phyloP scores from a whole-genome alignment of 2,113 vertebrate species.

The Ptilonorhynchus violaceus region DNA sequence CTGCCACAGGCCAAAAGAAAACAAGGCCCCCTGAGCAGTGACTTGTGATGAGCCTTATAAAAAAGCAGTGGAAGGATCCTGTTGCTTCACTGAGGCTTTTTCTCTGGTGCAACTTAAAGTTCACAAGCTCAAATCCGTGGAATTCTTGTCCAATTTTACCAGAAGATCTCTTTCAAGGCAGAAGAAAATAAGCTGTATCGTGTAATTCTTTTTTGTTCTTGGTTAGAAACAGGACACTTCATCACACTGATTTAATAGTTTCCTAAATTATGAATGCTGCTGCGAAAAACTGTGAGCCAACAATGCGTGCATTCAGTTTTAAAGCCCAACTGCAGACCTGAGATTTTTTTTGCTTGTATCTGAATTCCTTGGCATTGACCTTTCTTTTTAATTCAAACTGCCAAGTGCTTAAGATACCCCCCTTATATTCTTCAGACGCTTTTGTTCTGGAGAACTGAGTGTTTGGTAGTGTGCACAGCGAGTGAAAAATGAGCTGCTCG shows the following conservation, averaged over 20 bases:
- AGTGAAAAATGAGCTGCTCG: not conserved
- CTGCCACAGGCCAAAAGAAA: not conserved
- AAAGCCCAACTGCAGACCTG: not conserved
- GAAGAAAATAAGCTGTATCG: not conserved
- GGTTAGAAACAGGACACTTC: not conserved
- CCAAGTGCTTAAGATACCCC: not conserved
- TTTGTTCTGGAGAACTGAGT: not conserved
- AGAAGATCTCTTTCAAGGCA: not conserved
- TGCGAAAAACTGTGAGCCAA: not conserved
- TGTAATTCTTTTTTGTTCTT: not conserved
- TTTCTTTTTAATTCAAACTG: not conserved
- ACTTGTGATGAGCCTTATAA: not conserved
- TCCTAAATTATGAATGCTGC: not conserved
- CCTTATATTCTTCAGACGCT: not conserved
- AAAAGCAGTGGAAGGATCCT: not conserved
- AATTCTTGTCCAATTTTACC: not conserved
- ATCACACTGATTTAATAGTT: not conserved
- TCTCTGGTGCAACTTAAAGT: not conserved
- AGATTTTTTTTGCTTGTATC: not conserved
- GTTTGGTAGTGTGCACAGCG: not conserved
- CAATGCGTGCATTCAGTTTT: not conserved
- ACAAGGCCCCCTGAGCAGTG: not conserved
- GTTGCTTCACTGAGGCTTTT: fast-evolving
- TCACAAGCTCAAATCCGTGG: not conserved
- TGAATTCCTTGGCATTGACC: not conserved